Base-by-base conservation (phyloP, 1,140 invertebrate genomes). In the Scaptomyza hsui region DNA sequence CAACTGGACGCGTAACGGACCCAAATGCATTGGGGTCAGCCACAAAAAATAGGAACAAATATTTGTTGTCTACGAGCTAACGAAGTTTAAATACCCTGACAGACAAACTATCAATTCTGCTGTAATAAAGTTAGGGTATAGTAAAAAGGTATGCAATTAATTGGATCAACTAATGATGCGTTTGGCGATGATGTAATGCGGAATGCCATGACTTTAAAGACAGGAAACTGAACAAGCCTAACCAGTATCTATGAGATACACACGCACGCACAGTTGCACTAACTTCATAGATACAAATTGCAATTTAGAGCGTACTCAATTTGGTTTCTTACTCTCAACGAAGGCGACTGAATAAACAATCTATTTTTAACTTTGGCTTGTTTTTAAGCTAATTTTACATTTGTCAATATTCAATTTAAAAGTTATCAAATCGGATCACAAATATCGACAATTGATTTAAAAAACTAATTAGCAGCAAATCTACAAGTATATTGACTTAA, bases 1-100 rank as follows among this genome's bases (percentile, higher is more conserved):
- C 49, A 68, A 68, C 63, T 72, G 69, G 69, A 68, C 47, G 16
- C 52, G 60, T 57, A 72, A 57, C 62, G 69, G 69, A n/a, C 41
- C 18, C 37, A 62, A 49, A 49, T n/a, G 37, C 63, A 61, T 55
- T 68, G 70, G 29, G 70, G 70, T 72, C 64, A 72, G 53, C 2
- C 63, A 13, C 44, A 12, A 41, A 32, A 21, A 32, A 26, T 12
- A 37, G 32, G 39, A 37, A 39, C 16, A 24, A 57, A 48, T 9
- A 4, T 29, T 9, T 29, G 26, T 29, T 21, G 1, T 9, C 7
- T 29, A 9, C 2, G 9, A 29, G 7, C 24, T 26, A 37, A 7
- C 9, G 52, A 24, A 24, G n/a, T 5, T 10, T 4, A 16, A 55
- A 55, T 55, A 55, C 52, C 37, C 52, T 55, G 3, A 3, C 10